Evolutionary conservation across 2,113 vertebrate genomes (phyloP).

Genomic region (Oophaga pumilio): DNA sequence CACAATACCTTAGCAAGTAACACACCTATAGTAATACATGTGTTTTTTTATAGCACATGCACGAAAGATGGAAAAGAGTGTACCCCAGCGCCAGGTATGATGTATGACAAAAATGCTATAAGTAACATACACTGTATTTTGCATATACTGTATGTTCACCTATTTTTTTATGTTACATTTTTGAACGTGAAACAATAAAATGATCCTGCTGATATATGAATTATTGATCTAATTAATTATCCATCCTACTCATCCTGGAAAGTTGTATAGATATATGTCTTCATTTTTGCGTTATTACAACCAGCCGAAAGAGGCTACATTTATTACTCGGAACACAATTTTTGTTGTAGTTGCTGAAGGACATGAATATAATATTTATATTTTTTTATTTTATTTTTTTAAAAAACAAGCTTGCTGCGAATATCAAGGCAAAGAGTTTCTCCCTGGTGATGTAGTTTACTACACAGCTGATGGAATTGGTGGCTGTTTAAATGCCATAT

Average conservation of each 20-base stretch:
- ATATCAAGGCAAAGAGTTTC: constrained; percentile 70
- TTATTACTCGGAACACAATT: no score
- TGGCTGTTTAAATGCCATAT: constrained; percentile 73
- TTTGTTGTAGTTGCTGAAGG: no score
- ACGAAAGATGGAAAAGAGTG: constrained; percentile 66
- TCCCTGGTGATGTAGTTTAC: constrained; percentile 71
- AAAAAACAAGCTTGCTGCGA: constrained; percentile 70
- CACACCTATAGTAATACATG: neutral
- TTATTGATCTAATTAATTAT: neutral
- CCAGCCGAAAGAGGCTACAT: neutral
- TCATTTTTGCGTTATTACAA: neutral
- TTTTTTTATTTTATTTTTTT: constrained; percentile 48
- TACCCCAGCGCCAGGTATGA: constrained; percentile 66
- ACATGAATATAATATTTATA: neutral
- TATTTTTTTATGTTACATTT: neutral
- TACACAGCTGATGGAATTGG: constrained; percentile 75
- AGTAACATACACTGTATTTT: constrained; percentile 63
- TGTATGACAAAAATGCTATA: neutral
- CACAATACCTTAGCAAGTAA: neutral
- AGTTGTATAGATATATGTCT: neutral
- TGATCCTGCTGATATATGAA: neutral
- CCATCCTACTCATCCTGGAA: neutral
- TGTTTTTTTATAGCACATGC: constrained; percentile 66
- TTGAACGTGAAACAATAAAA: neutral
- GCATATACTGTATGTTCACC: neutral